Percentiles rank a stretch among this genome's conserved stretches.
phyloP scores from a whole-genome alignment of 2,888 invertebrate genomes.

The Neoaliturus tenellus region DNA sequence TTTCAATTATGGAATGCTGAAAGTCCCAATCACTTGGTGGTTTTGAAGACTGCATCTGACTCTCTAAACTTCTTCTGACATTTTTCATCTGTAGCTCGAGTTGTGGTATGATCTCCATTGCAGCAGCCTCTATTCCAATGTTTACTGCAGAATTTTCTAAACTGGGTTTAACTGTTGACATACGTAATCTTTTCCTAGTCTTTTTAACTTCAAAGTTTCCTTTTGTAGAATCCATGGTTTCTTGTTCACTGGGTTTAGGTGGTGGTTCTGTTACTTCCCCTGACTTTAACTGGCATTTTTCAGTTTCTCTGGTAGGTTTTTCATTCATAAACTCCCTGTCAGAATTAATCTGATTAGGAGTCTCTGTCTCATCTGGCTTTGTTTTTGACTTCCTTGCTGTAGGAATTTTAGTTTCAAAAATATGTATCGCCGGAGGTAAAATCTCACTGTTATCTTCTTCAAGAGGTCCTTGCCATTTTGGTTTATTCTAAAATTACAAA shows the following conservation, averaged over 20 bases:
- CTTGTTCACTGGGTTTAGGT: neutral
- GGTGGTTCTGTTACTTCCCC: neutral
- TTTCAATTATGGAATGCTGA: neutral
- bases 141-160: neutral
- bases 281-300: neutral
- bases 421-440: constrained; percentile 13
- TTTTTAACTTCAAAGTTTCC: neutral
- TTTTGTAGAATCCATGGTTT: neutral
- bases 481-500: constrained; percentile 53
- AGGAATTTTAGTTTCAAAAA: constrained; percentile 40
- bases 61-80: neutral
- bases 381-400: constrained; percentile 9
- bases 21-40: neutral
- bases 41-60: neutral
- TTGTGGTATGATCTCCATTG: neutral
- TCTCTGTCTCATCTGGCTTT: neutral
- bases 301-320: neutral
- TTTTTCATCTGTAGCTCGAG: neutral
- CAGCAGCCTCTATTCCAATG: constrained; percentile 4
- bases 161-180: neutral
- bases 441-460: constrained; percentile 42
- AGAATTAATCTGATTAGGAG: neutral
- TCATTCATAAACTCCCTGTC: neutral
- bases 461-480: constrained; percentile 49
- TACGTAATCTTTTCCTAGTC: neutral